Percentiles rank a stretch among this genome's conserved stretches.
Evolutionary conservation across 2,888 invertebrate genomes (phyloP).

Genomic region (Pyrocoelia pectoralis): DNA sequence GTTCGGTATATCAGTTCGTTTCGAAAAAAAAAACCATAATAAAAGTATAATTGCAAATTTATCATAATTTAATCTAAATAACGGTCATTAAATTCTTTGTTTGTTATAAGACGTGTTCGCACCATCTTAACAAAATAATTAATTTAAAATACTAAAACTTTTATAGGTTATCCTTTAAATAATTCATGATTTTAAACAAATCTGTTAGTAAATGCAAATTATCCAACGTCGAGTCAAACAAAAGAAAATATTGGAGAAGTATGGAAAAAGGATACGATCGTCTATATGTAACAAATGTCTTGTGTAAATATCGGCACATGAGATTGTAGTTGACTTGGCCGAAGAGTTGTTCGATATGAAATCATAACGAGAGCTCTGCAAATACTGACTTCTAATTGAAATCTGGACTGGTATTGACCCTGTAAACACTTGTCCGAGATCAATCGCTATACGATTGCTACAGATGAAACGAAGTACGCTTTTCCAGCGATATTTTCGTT

Average conservation of each 20-base stretch:
- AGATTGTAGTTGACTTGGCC: constrained; percentile 48
- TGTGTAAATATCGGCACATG: constrained; percentile 44
- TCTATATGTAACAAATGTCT: constrained; percentile 41
- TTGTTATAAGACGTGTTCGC: constrained; percentile 19
- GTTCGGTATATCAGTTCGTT: not conserved
- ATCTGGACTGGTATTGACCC: constrained; percentile 60
- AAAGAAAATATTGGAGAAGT: constrained; percentile 5
- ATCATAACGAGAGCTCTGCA: constrained; percentile 61
- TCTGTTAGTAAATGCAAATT: not conserved
- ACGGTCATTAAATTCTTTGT: constrained; percentile 19
- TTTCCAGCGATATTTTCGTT: constrained; percentile 42
- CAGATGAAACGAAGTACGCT: constrained; percentile 48
- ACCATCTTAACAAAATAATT: constrained; percentile 27
- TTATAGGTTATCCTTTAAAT: constrained; percentile 8
- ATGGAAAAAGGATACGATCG: constrained; percentile 6
- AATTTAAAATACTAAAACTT: constrained; percentile 15
- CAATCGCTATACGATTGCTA: constrained; percentile 54
- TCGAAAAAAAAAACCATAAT: constrained; percentile 18
- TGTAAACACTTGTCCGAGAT: constrained; percentile 60
- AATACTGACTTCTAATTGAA: constrained; percentile 61
- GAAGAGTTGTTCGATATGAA: constrained; percentile 58
- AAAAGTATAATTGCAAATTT: constrained; percentile 14
- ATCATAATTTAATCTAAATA: constrained; percentile 1
- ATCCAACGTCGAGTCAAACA: not conserved
- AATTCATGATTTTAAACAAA: constrained; percentile 12